A percentile compares a stretch with the other conserved stretches of the same genome.
phyloP scores from a whole-genome alignment of 2,888 invertebrate genomes.

The Nomada fabriciana region DNA sequence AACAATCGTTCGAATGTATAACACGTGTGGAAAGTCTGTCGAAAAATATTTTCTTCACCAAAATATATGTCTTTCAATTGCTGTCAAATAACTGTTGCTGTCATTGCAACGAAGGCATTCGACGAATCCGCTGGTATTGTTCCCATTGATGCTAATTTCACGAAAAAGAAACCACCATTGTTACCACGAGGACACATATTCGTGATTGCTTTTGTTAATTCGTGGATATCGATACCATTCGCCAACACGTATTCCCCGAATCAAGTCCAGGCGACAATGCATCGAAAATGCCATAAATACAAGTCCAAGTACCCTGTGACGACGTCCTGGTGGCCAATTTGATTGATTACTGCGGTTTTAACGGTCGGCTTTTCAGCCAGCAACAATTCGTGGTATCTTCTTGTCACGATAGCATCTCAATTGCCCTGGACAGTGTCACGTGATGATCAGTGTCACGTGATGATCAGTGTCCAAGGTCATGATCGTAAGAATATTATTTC shows the following conservation, averaged over 20 bases:
- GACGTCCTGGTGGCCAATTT: neutral
- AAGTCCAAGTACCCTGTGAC: neutral
- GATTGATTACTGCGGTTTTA: slow-evolving; percentile 37
- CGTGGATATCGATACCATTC: neutral
- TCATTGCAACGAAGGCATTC: neutral
- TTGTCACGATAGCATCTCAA: slow-evolving; percentile 46
- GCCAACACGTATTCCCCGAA: neutral
- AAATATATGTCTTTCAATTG: neutral
- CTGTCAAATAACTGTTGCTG: slow-evolving; percentile 40
- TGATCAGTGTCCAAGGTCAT: slow-evolving; percentile 57
- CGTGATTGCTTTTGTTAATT: neutral
- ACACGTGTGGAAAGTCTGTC: neutral
- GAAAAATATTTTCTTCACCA: neutral
- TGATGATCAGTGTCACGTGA: slow-evolving; percentile 38
- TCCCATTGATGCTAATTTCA: neutral
- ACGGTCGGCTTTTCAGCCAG: neutral
- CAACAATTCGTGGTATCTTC: slow-evolving; percentile 37
- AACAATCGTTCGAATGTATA: slow-evolving; percentile 33
- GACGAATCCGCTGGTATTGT: neutral
- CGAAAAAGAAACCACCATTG: neutral
- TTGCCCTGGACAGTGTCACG: slow-evolving; percentile 47
- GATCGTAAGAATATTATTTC: slow-evolving; percentile 27
- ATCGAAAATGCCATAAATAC: neutral
- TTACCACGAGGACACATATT: neutral
- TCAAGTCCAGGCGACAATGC: neutral